Percentiles rank a stretch among this genome's conserved stretches.
These are phyloP conservation scores for Fregata magnificens DNA, from an alignment of 2,113 vertebrate species.

Conservation along the genomic window DNA sequence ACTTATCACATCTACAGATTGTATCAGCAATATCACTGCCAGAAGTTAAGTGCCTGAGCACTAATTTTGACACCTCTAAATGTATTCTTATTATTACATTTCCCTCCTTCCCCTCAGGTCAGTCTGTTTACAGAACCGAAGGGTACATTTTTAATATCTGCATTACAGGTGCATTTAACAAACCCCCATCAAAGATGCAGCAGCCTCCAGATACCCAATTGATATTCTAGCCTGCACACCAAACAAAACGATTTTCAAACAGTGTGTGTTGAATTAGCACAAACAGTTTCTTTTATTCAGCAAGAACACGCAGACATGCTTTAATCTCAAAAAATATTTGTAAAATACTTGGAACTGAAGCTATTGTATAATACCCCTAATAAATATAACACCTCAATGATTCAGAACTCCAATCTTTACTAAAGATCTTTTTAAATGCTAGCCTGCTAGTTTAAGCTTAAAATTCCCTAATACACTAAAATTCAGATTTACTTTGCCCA, in stretches of 20 bases:
- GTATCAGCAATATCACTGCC: background rate
- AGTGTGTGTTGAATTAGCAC: background rate
- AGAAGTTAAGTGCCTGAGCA: background rate
- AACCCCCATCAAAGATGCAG: background rate
- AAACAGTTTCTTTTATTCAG: background rate
- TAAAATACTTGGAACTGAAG: background rate
- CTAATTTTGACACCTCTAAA: background rate
- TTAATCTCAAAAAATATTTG: background rate
- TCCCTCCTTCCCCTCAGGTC: background rate
- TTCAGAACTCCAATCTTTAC: background rate
- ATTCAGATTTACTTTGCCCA: background rate
- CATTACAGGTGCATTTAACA: background rate
- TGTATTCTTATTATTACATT: background rate
- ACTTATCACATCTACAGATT: background rate
- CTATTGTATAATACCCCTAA: background rate
- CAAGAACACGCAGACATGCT: background rate
- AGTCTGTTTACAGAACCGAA: background rate
- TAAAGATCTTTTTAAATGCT: background rate
- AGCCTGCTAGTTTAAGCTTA: background rate
- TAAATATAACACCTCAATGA: background rate
- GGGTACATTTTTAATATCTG: background rate
- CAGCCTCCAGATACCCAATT: background rate
- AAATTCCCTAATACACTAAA: background rate
- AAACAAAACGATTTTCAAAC: background rate
- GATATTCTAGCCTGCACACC: background rate